These are phyloP conservation scores for Champsocephalus gunnari DNA, from an alignment of 2,797 vertebrate species.

Conservation along the genomic window DNA sequence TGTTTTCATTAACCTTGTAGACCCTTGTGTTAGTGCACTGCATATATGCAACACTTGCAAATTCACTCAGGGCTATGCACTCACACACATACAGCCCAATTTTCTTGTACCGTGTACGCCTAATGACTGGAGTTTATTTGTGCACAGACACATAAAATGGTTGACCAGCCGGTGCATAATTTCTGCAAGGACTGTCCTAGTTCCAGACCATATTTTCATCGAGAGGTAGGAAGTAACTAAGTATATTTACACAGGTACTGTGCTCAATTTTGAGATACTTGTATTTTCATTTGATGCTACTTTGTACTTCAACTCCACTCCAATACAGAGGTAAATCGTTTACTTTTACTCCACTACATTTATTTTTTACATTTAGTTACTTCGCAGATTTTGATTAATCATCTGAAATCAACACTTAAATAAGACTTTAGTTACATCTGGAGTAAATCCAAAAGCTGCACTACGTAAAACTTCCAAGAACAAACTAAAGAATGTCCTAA, in stretches of 20 bases:
- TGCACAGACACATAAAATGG: constrained; percentile 58
- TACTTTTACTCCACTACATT: no score
- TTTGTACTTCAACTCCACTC: no score
- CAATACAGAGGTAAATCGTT: no score
- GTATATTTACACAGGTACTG: no score
- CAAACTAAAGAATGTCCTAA: not conserved
- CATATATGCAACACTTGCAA: constrained; percentile 60
- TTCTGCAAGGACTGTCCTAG: constrained; percentile 50
- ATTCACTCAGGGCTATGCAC: constrained; percentile 23
- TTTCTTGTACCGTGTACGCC: constrained; percentile 48
- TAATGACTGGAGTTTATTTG: constrained; percentile 73
- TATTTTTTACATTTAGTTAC: no score
- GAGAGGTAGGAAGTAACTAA: no score
- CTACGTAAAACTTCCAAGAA: not conserved
- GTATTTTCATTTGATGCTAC: no score
- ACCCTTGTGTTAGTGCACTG: constrained; percentile 49
- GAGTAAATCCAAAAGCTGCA: no score
- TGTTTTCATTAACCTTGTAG: constrained; percentile 73
- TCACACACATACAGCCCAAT: constrained; percentile 20
- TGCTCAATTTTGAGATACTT: no score
- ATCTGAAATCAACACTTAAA: no score
- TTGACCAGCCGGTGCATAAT: constrained; percentile 60
- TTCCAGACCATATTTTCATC: constrained; percentile 48
- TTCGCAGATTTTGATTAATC: no score
- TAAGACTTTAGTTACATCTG: no score